These are phyloP conservation scores for Knipowitschia caucasica DNA, from an alignment of 2,797 vertebrate species.

Conservation along the genomic window DNA sequence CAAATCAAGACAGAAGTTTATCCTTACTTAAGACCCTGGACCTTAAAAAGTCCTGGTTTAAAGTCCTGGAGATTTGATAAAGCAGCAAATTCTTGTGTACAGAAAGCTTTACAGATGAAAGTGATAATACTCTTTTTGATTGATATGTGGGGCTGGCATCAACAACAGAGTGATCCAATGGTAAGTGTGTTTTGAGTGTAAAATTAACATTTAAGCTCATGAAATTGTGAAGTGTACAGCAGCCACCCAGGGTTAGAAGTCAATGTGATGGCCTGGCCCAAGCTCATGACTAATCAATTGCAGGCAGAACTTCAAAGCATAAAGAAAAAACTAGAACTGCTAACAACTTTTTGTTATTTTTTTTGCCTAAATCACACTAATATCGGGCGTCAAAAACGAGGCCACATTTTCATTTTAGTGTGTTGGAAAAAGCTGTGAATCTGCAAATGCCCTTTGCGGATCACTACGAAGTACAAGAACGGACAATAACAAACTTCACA, in stretches of 20 bases:
- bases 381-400: not conserved
- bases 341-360: not conserved
- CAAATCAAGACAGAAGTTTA: too few relatives aligned
- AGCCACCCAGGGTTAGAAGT: not conserved
- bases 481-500: constrained; percentile 28
- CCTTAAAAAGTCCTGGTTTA: too few relatives aligned
- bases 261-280: not conserved
- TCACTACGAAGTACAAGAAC: constrained; percentile 25
- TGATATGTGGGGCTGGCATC: not conserved
- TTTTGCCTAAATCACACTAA: constrained; percentile 1
- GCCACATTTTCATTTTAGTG: not conserved
- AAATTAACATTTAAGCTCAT: too few relatives aligned
- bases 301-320: not conserved
- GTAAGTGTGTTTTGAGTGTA: not conserved
- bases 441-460: constrained; percentile 21
- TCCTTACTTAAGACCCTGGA: too few relatives aligned
- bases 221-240: too few relatives aligned
- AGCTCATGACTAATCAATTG: not conserved
- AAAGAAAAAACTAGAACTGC: too few relatives aligned
- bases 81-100: not conserved
- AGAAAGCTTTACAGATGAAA: not conserved
- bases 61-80: too few relatives aligned
- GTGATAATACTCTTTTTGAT: not conserved
- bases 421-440: constrained; percentile 25
- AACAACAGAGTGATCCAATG: not conserved